Evolutionary conservation across 2,113 vertebrate genomes (phyloP).

Genomic region (Alectura lathami): DNA sequence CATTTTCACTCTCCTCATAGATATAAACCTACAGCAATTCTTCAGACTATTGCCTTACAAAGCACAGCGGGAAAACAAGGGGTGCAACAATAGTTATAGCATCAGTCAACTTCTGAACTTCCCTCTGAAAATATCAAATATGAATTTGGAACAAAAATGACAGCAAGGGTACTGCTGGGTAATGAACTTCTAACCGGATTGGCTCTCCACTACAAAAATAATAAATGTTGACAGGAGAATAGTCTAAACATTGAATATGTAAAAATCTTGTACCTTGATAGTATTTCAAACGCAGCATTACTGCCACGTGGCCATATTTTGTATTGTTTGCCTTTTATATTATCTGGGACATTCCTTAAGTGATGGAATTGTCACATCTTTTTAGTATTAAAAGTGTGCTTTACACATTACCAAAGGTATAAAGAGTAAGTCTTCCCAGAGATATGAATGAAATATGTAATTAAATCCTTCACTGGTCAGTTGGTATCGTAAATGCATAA

Average conservation of each 20-base stretch:
- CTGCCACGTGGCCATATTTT: background rate
- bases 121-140: background rate
- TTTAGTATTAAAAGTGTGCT: background rate
- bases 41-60: background rate
- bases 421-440: rapidly evolving
- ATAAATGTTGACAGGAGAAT: background rate
- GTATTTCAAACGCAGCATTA: background rate
- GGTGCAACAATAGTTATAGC: background rate
- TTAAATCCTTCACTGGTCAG: background rate
- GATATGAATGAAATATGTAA: background rate
- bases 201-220: background rate
- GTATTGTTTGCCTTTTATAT: background rate
- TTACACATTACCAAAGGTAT: background rate
- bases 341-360: background rate
- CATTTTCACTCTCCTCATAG: background rate
- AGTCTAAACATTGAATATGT: background rate
- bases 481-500: background rate
- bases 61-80: background rate
- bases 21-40: background rate
- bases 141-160: background rate
- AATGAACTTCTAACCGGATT: background rate
- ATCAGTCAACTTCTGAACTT: background rate
- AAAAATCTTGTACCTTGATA: background rate
- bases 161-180: background rate
- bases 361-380: background rate